Conservation (phyloP, 2,888 invertebrate genomes). For the Clostera curtula region DNA sequence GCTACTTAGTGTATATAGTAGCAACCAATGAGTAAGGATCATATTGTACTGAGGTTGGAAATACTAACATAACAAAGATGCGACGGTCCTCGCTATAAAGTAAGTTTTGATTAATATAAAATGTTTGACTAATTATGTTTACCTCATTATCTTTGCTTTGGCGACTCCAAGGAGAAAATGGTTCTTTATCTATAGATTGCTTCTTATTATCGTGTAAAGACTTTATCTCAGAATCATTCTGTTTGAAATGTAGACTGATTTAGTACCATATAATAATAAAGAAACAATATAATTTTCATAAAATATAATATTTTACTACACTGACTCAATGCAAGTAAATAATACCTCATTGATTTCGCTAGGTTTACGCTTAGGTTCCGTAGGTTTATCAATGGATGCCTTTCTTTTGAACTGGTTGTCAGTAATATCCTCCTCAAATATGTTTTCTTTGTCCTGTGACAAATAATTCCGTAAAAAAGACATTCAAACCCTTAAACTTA, state of each 20-base stretch:
- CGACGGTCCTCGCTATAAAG: neutral
- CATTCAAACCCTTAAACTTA: too few species aligned
- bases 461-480: too few species aligned
- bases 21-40: too few species aligned
- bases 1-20: too few species aligned
- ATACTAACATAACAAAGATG: too few species aligned
- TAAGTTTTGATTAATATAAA: neutral
- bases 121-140: conserved; percentile 3
- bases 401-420: conserved; percentile 18
- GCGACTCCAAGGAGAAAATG: conserved; percentile 15
- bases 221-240: conserved; percentile 4
- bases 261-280: too few species aligned
- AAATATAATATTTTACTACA: too few species aligned
- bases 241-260: neutral
- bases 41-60: too few species aligned
- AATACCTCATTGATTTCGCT: conserved; percentile 15
- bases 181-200: conserved; percentile 13
- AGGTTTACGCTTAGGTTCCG: conserved; percentile 18
- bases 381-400: conserved; percentile 20
- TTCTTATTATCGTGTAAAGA: conserved; percentile 11
- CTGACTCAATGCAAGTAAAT: too few species aligned
- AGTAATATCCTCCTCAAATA: conserved; percentile 14
- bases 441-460: conserved; percentile 25
- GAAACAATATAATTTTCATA: too few species aligned
- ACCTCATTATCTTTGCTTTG: conserved; percentile 20